A percentile compares a stretch with the other conserved stretches of the same genome.
Evolutionary conservation across 1,140 invertebrate genomes (phyloP).

Genomic region (Ericerus pela): DNA sequence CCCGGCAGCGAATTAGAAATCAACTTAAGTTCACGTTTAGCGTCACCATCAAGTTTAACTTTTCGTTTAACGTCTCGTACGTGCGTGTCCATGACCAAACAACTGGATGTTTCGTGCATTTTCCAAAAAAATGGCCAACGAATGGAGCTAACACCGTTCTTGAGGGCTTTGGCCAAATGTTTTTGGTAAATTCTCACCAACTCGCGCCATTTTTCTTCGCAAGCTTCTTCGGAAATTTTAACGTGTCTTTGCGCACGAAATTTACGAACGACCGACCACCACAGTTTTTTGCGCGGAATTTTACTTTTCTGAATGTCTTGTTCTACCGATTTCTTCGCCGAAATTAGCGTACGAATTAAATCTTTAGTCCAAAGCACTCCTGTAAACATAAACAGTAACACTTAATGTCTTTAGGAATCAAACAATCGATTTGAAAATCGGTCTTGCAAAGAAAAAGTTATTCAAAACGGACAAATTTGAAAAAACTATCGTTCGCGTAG

Average conservation of each 20-base stretch:
- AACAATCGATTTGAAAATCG: no score
- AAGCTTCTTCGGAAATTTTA: slow-evolving; percentile 1
- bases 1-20: no score
- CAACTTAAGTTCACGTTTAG: no score
- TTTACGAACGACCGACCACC: neutral
- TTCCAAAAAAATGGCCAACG: slow-evolving; percentile 2
- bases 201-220: slow-evolving; percentile 2
- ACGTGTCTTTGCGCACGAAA: neutral
- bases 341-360: neutral
- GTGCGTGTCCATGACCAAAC: no score
- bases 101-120: slow-evolving; percentile 1
- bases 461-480: no score
- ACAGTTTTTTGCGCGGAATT: neutral
- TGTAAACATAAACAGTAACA: no score
- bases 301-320: neutral
- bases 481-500: no score
- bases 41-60: no score
- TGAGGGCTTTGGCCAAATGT: neutral
- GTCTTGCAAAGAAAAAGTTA: no score
- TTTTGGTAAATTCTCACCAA: neutral
- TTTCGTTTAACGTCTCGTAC: no score
- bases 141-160: neutral
- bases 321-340: neutral
- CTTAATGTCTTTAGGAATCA: no score
- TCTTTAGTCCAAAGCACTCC: neutral